Base-by-base conservation (phyloP, 1,140 invertebrate genomes). In the Caenorhabditis briggsae region DNA sequence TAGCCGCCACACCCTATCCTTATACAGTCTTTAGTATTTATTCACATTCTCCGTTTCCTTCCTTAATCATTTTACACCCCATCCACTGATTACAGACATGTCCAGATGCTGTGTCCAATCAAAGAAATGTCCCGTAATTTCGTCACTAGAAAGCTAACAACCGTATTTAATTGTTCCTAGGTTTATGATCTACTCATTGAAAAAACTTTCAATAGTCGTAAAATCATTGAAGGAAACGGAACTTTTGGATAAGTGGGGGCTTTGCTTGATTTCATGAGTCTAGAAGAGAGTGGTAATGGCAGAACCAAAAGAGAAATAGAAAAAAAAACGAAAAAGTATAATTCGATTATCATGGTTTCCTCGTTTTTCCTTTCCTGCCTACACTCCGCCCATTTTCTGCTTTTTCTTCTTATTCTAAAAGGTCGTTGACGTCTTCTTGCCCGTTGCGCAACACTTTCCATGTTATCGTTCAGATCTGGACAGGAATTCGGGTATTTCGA, bases 281-380 rank as follows among this genome's bases (percentile, higher is more conserved):
- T 8, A 20, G 16, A 8, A 58, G n/a, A n/a, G 16, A 18, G 9
- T 61, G 41, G 23, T 46, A 50, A 46, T 46, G 46, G 43, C 41
- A 48, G 25, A 23, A 33, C 33, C 33, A 33, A 33, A 33, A 20
- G 41, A 50, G 14, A 14, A 33, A 78, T 50, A 78, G 46, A 8
- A 23, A 43, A 78, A 50, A 78, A 78, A 50, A 41, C 14, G 33
- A 78, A 78, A 78, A 78, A 50, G 70, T 78, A 78, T 78, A 78
- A 78, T 78, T 50, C 70, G 70, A 78, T 78, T 78, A 78, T 78
- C 70, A 78, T 78, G 46, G 70, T 50, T 78, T 78, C 70, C 70
- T 78, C 46, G 18, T 78, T 50, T 23, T 50, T 23, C 23, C 0
- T 78, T 20, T 50, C 70, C 9, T 50, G 2, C n/a, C 43, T 70